Evolutionary conservation across 2,113 vertebrate genomes (phyloP).

Genomic region (Spilogale gracilis): DNA sequence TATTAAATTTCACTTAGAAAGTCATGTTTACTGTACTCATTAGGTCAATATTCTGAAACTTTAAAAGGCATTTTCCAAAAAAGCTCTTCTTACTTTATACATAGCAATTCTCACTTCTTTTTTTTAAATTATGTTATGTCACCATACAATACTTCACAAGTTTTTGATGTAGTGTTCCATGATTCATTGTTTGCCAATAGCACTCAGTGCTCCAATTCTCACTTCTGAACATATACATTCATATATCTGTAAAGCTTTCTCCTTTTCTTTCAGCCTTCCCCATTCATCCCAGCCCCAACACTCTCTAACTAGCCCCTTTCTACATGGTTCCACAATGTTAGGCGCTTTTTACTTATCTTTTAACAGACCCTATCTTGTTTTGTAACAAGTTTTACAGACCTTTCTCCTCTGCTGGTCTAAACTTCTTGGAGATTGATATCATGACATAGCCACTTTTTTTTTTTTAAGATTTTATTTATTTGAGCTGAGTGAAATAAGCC

Average conservation of each 20-base stretch:
- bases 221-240: not conserved
- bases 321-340: not conserved
- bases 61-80: not conserved
- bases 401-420: not conserved
- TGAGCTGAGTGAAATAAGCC: too few species aligned
- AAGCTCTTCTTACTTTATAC: not conserved
- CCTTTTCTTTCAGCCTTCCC: fast-evolving
- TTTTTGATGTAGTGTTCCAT: too few species aligned
- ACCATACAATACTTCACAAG: too few species aligned
- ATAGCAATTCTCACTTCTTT: not conserved
- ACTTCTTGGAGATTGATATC: not conserved
- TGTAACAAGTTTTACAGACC: not conserved
- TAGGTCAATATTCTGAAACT: not conserved
- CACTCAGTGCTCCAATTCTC: not conserved
- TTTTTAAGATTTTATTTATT: too few species aligned
- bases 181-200: too few species aligned
- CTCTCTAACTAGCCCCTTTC: not conserved
- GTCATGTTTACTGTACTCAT: not conserved
- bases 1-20: not conserved
- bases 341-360: not conserved
- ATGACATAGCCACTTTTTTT: too few species aligned
- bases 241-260: not conserved
- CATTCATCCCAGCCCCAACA: not conserved
- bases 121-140: too few species aligned
- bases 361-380: not conserved